A percentile compares a stretch with the other conserved stretches of the same genome.
Conservation (phyloP, 2,113 vertebrate genomes). For the Ammodytes dubius region DNA sequence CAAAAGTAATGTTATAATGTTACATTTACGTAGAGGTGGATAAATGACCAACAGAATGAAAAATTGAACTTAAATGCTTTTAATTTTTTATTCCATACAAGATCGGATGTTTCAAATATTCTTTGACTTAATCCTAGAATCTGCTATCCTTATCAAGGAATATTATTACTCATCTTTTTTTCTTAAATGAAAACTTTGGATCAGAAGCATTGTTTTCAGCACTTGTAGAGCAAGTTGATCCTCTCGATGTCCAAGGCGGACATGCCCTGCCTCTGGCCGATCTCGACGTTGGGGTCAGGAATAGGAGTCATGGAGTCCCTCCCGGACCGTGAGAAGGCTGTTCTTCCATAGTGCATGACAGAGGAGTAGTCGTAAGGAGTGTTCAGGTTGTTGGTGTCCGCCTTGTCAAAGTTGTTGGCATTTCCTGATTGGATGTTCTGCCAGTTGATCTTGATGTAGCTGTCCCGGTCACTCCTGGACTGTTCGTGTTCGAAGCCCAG, state of each 20-base stretch:
- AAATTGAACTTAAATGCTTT: background rate
- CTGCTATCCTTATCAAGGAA: background rate
- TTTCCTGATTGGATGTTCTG: conserved; percentile 35
- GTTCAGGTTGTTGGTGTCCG: conserved; percentile 45
- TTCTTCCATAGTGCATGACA: conserved; percentile 61
- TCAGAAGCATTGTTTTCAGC: background rate
- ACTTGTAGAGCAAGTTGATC: conserved; percentile 45
- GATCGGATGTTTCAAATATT: background rate
- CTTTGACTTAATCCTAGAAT: background rate
- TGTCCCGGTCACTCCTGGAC: conserved; percentile 49
- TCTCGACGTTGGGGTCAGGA: conserved; percentile 24
- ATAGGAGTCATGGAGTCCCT: conserved; percentile 46
- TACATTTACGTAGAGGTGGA: background rate
- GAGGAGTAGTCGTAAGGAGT: conserved; percentile 60
- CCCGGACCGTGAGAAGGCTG: conserved; percentile 40
- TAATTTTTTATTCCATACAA: background rate
- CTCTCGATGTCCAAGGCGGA: conserved; percentile 53
- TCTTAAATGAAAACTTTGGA: background rate
- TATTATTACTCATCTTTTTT: background rate
- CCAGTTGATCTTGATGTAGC: conserved; percentile 55
- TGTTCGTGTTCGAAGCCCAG: conserved; percentile 61
- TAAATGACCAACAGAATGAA: background rate
- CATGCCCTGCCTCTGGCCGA: conserved; percentile 42
- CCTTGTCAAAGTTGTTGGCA: conserved; percentile 49
- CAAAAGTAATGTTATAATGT: background rate